A percentile compares a stretch with the other conserved stretches of the same genome.
These are phyloP conservation scores for Fulmarus glacialis DNA, from an alignment of 2,113 vertebrate species.

Conservation along the genomic window DNA sequence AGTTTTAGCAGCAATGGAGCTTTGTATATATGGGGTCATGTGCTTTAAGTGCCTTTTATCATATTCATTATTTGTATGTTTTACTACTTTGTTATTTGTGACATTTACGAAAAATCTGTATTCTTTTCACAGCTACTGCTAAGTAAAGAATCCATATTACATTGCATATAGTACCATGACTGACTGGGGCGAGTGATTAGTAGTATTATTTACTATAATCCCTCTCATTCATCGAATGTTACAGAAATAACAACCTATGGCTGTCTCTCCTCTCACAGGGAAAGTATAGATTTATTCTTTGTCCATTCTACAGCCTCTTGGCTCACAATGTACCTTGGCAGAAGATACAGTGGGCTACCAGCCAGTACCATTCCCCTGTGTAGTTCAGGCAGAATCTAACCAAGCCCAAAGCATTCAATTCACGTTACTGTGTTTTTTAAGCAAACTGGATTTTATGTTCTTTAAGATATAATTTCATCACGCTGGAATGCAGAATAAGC, in stretches of 20 bases:
- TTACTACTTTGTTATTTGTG: not conserved
- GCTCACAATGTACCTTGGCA: slow-evolving; percentile 7
- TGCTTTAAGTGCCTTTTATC: slow-evolving; percentile 24
- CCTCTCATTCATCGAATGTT: slow-evolving; percentile 4
- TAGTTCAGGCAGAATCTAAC: slow-evolving; percentile 29
- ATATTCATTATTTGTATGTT: not conserved
- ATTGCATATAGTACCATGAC: not conserved
- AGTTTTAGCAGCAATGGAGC: not conserved
- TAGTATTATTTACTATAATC: not conserved
- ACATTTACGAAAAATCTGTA: slow-evolving; percentile 5
- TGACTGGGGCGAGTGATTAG: not conserved
- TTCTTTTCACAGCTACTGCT: slow-evolving; percentile 34
- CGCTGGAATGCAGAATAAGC: slow-evolving; percentile 24
- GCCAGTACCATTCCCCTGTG: slow-evolving; percentile 2
- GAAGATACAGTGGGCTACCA: slow-evolving; percentile 21
- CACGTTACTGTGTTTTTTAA: slow-evolving; percentile 29
- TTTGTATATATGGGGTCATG: not conserved
- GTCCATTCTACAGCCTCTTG: slow-evolving; percentile 20
- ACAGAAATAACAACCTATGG: slow-evolving; percentile 4
- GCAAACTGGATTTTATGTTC: slow-evolving; percentile 18
- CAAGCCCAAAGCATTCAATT: slow-evolving; percentile 35
- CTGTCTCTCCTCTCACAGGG: slow-evolving; percentile 1
- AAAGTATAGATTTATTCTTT: slow-evolving; percentile 2
- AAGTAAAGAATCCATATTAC: not conserved
- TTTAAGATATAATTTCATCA: slow-evolving; percentile 43